Base-by-base conservation (phyloP, 2,888 invertebrate species). In the Apocheima hispidaria region DNA sequence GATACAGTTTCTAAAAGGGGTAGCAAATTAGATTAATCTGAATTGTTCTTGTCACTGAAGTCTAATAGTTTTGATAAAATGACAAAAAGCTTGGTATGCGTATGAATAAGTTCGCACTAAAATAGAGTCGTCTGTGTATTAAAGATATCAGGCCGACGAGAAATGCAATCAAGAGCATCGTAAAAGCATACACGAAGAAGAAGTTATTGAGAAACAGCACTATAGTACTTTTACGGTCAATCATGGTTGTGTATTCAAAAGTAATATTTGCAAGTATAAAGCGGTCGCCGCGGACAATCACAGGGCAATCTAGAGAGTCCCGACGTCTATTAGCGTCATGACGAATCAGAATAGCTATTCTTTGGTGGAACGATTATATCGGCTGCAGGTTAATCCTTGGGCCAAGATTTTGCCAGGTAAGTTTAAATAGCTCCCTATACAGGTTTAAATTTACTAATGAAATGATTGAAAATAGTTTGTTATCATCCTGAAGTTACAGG, bases 311-410 rank as follows among this genome's bases (percentile, higher is more conserved):
- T 72, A 61, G 71, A 75, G 72, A 75, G 73, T 78, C 71, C 66
- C 75, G 55, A 52, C 52, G 71, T 78, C 76, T 73, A 81, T 82
- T 77, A 82, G 72, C 73, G 71, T 83, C 82, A 83, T 86, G 85
- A 84, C 87, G 83, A 86, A 87, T 86, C 70, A 69, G 66, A 86
- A 86, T 81, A 70, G 75, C 77, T 74, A 75, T 79, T 79, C 76
- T 75, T 72, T 70, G 73, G 74, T 72, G 75, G 75, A 74, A 70
- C 63, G 60, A 63, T 63, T 66, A 59, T 68, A 63, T 68, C 38
- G 21, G 60, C 74, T 71, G 70, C 69, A 69, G 71, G 64, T 72
- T 70, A 70, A 71, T 63, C 75, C 71, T 72, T 73, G 75, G 73
- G 64, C 56, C 72, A 76, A 79, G 74, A 65, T 65, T 62, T 57